Conservation (phyloP, 2,888 invertebrate species). For the Acronicta psi region DNA sequence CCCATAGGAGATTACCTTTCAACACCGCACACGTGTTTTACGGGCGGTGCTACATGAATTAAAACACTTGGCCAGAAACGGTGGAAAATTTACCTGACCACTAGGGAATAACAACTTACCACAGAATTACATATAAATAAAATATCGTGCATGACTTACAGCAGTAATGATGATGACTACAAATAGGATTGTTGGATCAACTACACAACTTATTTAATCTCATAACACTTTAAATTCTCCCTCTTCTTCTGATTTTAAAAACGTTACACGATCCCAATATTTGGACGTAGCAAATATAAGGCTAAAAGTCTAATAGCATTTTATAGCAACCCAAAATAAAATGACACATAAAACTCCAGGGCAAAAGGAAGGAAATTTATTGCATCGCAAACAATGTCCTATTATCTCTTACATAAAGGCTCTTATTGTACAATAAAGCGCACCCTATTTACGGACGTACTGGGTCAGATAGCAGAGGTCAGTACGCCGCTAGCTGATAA, state of each 20-base stretch:
- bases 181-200: too few relatives aligned
- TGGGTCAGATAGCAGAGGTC: slow-evolving; percentile 63
- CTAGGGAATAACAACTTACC: neutral
- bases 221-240: too few relatives aligned
- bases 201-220: too few relatives aligned
- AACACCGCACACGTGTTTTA: slow-evolving; percentile 17
- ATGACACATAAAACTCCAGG: slow-evolving; percentile 18
- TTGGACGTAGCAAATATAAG: slow-evolving; percentile 24
- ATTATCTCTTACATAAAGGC: slow-evolving; percentile 25
- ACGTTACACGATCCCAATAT: slow-evolving; percentile 4
- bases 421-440: slow-evolving; percentile 32
- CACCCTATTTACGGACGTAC: slow-evolving; percentile 43
- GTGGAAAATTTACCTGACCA: neutral
- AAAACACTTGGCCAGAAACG: neutral
- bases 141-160: slow-evolving; percentile 24
- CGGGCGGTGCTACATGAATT: neutral
- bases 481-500: slow-evolving; percentile 64
- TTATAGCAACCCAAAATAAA: slow-evolving; percentile 34
- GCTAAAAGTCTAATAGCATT: slow-evolving; percentile 25
- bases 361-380: slow-evolving; percentile 39
- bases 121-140: neutral
- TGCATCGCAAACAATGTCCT: slow-evolving; percentile 24
- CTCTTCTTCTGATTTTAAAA: too few relatives aligned
- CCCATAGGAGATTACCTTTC: neutral
- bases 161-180: too few relatives aligned